Evolutionary conservation across 2,113 vertebrate species (phyloP).

Genomic region (Pholis gunnellus): DNA sequence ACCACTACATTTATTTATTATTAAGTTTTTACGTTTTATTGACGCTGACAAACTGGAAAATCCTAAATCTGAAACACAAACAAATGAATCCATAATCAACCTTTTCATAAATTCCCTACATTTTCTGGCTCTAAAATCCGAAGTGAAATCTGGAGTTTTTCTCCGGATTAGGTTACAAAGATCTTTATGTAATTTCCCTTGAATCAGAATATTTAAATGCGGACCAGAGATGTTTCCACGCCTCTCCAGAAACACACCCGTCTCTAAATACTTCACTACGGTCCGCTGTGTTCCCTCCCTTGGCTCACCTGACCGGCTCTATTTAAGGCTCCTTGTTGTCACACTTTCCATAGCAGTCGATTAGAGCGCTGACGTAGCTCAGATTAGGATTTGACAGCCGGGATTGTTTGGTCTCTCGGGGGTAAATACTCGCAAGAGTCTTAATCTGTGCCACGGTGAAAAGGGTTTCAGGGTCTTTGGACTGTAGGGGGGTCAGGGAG

Average conservation of each 20-base stretch:
- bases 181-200: background rate
- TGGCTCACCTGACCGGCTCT: conserved; percentile 29
- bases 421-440: conserved; percentile 47
- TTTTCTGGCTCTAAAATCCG: background rate
- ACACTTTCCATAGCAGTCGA: conserved; percentile 66
- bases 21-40: background rate
- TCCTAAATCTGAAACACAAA: background rate
- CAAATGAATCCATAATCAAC: background rate
- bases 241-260: background rate
- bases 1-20: background rate
- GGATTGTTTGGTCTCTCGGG: conserved; percentile 43
- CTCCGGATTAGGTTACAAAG: background rate
- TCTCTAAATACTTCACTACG: conserved; percentile 13
- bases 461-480: conserved; percentile 34
- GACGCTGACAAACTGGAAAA: background rate
- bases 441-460: conserved; percentile 30
- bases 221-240: background rate
- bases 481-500: background rate
- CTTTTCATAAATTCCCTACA: background rate
- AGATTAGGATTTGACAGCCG: conserved; percentile 74
- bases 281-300: background rate
- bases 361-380: conserved; percentile 56
- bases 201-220: background rate
- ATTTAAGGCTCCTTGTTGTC: conserved; percentile 60
- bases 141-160: background rate